These are phyloP conservation scores for Callyntrura guangdongensis DNA, from an alignment of 2,888 invertebrate species.

Conservation along the genomic window DNA sequence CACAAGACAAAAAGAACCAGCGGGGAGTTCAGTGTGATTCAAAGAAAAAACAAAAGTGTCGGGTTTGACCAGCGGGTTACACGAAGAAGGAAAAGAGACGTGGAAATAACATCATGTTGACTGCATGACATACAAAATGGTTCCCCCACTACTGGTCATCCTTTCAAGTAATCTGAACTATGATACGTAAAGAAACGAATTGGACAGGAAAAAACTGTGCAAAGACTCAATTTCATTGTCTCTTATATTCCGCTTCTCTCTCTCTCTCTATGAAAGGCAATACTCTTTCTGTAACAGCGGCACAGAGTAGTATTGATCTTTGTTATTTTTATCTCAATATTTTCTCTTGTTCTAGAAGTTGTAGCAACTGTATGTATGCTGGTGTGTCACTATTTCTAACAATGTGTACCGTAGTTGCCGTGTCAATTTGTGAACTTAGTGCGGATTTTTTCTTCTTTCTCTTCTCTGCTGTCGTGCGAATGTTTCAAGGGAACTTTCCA, in stretches of 20 bases:
- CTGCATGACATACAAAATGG: neutral
- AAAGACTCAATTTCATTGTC: constrained; percentile 17
- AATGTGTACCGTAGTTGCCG: neutral
- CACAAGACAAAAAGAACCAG: neutral
- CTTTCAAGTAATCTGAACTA: neutral
- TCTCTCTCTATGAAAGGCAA: neutral
- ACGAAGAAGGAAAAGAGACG: too few relatives aligned
- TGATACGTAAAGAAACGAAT: neutral
- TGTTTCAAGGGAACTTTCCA: constrained; percentile 36
- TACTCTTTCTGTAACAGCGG: neutral
- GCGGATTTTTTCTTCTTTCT: neutral
- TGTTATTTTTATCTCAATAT: constrained; percentile 53
- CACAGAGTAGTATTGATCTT: constrained; percentile 36
- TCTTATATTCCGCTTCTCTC: too few relatives aligned
- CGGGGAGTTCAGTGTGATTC: neutral
- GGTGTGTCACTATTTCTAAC: neutral
- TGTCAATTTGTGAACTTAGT: too few relatives aligned
- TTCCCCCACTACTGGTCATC: neutral
- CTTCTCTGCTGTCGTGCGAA: neutral
- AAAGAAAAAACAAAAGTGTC: neutral
- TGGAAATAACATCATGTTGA: too few relatives aligned
- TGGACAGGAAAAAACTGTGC: neutral
- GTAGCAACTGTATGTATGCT: neutral
- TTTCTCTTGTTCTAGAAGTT: neutral
- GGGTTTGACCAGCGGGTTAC: too few relatives aligned